Base-by-base conservation (phyloP, 2,113 vertebrate species). In the Heteronetta atricapilla region DNA sequence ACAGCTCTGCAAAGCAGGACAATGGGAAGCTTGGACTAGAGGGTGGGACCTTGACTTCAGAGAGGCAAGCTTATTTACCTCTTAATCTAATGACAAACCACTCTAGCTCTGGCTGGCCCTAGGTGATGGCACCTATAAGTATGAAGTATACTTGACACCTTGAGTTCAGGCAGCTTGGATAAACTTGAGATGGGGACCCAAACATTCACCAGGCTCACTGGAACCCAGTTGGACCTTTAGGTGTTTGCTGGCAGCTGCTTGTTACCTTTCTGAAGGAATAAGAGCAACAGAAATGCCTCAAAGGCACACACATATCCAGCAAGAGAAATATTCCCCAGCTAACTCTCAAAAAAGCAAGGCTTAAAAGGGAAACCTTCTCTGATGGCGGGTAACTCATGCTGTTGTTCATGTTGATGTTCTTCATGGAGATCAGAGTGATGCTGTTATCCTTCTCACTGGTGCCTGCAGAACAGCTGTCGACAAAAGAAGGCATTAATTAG, bases 391-490 rank as follows among this genome's bases (percentile, higher is more conserved):
- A 94, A 59, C 73, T 94, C 95, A 97, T 97, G 97, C 98, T 98
- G 87, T 98, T 98, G 83, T 98, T 98, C 94, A 84, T 97, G 95
- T 98, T 98, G 95, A 99, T 97, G 63, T 98, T 98, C 96, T 98
- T 98, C 97, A 99, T 97, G 84, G 98, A 98, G 94, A 99, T 97
- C 88, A 99, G 97, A 40, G 98, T 98, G 96, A 98, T 98, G 95
- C 96, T 98, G 88, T 97, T 98, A 6, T 98, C 97, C 93, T 98
- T 98, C 89, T 98, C 98, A 83, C 93, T 96, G 7, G 74, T 94
- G 82, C 95, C 97, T 62, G 97, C 94, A 0, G 98, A 96, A 67
- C 98, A 98, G 94, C 98, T 98, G 90, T 74, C 36, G n/a, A 25
- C 55, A 93, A 62, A 77, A 95, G 55, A 78, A 85, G 72, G 34